phyloP scores from a whole-genome alignment of 2,113 vertebrate genomes.

The Maccullochella peelii region DNA sequence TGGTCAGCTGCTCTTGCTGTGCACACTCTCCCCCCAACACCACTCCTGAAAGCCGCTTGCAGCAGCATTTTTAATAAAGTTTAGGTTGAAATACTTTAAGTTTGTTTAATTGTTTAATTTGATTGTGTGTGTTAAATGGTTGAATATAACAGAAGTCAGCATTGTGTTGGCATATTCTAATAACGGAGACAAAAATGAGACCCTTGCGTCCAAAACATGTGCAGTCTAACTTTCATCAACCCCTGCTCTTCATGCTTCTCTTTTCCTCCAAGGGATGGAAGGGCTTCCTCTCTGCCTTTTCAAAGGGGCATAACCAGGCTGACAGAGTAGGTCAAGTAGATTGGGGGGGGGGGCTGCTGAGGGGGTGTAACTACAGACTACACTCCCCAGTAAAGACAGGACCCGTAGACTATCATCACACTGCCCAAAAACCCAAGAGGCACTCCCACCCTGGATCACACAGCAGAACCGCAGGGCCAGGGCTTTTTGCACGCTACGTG shows the following conservation, averaged over 20 bases:
- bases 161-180: background rate
- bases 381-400: constrained; percentile 59
- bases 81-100: background rate
- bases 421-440: constrained; percentile 54
- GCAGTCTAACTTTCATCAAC: constrained; percentile 33
- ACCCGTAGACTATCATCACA: constrained; percentile 76
- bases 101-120: background rate
- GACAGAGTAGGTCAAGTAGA: constrained; percentile 68
- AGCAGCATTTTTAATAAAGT: background rate
- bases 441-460: constrained; percentile 66
- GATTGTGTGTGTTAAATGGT: background rate
- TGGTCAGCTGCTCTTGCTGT: constrained; percentile 15
- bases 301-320: constrained; percentile 73
- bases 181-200: constrained; percentile 13
- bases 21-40: background rate
- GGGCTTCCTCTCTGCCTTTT: constrained; percentile 70
- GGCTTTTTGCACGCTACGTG: constrained; percentile 35
- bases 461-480: constrained; percentile 60
- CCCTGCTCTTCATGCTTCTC: constrained; percentile 28
- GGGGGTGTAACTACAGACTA: constrained; percentile 73
- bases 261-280: constrained; percentile 49
- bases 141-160: background rate
- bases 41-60: background rate
- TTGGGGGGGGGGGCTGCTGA: constrained; percentile 5
- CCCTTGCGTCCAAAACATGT: constrained; percentile 20